Conservation (phyloP, 2,113 vertebrate species). For the Microcebus murinus region DNA sequence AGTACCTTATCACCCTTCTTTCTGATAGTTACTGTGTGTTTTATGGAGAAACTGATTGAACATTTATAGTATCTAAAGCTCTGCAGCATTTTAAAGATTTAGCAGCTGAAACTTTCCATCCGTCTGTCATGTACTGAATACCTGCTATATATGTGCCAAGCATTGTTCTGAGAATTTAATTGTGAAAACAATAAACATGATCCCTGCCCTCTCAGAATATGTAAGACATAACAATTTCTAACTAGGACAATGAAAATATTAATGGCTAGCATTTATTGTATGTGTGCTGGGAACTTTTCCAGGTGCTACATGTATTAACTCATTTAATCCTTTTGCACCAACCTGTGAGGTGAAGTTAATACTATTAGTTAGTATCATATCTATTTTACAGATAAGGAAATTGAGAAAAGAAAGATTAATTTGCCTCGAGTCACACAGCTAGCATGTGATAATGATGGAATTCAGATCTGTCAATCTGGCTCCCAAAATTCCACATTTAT, state of each 20-base stretch:
- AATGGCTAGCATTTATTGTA: not conserved
- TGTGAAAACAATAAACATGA: not conserved
- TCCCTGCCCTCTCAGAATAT: not conserved
- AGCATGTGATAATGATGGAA: not conserved
- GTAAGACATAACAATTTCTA: not conserved
- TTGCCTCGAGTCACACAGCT: not conserved
- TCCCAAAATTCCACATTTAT: constrained; percentile 28
- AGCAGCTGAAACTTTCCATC: not conserved
- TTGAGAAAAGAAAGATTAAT: constrained; percentile 13
- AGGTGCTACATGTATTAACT: not conserved
- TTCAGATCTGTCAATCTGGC: not conserved
- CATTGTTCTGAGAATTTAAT: constrained; percentile 4
- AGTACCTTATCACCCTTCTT: not conserved
- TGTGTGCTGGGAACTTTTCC: not conserved
- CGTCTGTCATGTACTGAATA: not conserved
- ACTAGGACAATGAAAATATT: not conserved
- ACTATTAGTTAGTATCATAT: not conserved
- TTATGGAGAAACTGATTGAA: not conserved
- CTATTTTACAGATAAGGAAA: constrained; percentile 39
- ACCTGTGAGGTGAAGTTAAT: not conserved
- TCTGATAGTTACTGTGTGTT: not conserved
- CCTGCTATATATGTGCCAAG: not conserved
- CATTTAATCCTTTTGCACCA: not conserved
- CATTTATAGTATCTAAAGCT: not conserved
- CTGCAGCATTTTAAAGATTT: constrained; percentile 3